Conservation (phyloP, 2,888 invertebrate species). For the Aphidoletes aphidimyza region DNA sequence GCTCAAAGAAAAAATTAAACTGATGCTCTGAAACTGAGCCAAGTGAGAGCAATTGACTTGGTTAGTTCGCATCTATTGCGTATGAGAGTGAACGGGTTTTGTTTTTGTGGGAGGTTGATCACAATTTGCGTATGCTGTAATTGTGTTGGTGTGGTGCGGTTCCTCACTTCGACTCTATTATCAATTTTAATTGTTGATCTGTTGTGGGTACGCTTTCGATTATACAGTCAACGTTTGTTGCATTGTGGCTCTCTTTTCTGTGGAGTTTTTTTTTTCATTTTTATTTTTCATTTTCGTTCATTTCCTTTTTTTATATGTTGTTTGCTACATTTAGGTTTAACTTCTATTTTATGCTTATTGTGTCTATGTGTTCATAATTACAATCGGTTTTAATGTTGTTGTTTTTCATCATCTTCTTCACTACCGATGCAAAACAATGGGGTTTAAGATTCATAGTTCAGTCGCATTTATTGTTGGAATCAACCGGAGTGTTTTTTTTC, state of each 20-base stretch:
- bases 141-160: neutral
- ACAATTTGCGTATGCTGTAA: constrained; percentile 10
- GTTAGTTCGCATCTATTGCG: constrained; percentile 10
- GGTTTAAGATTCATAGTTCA: neutral
- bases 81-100: neutral
- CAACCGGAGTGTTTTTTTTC: neutral
- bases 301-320: too few relatives aligned
- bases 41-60: too few relatives aligned
- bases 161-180: constrained; percentile 15
- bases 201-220: constrained; percentile 27
- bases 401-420: too few relatives aligned
- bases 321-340: neutral
- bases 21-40: too few relatives aligned
- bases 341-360: neutral
- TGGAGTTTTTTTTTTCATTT: too few relatives aligned
- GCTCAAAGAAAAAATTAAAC: too few relatives aligned
- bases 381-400: neutral
- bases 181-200: constrained; percentile 20
- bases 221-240: neutral
- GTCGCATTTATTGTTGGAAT: neutral
- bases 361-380: constrained; percentile 20
- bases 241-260: neutral
- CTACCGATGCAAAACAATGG: constrained; percentile 22
- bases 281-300: neutral
- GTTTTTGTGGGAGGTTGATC: neutral